These are phyloP conservation scores for Mactra quadrangularis DNA, from an alignment of 1,140 invertebrate species.

Conservation along the genomic window DNA sequence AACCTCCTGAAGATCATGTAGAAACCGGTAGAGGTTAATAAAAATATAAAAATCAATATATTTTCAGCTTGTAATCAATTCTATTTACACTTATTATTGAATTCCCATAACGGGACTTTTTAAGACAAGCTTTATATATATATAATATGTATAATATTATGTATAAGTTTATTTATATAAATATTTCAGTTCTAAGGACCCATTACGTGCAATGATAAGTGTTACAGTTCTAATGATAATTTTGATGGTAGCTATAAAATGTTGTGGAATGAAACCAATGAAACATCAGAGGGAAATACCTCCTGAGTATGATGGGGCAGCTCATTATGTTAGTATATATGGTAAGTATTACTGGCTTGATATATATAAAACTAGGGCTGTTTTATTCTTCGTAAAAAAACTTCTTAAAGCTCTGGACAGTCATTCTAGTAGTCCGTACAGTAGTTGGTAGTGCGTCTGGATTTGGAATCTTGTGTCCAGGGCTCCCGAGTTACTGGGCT, in stretches of 20 bases:
- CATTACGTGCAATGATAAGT: conserved; percentile 29
- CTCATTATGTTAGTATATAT: conserved; percentile 40
- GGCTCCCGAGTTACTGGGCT: neutral
- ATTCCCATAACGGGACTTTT: too few relatives aligned
- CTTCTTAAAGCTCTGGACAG: neutral
- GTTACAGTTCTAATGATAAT: conserved; percentile 26
- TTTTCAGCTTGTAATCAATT: too few relatives aligned
- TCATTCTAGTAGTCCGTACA: neutral
- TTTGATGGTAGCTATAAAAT: conserved; percentile 13
- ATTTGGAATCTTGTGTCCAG: neutral
- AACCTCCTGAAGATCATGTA: too few relatives aligned
- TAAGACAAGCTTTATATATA: neutral
- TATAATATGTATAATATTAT: neutral
- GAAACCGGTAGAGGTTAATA: too few relatives aligned
- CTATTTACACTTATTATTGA: too few relatives aligned
- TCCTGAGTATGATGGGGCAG: conserved; percentile 4
- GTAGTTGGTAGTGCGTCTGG: neutral
- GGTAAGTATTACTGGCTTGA: too few relatives aligned
- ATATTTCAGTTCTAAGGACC: conserved; percentile 49
- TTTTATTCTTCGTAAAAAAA: neutral
- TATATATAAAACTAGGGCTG: neutral
- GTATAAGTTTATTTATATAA: neutral
- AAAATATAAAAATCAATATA: too few relatives aligned
- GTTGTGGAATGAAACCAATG: conserved; percentile 30
- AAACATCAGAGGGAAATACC: neutral